Evolutionary conservation across 2,113 vertebrate genomes (phyloP), one percentile per base, ranked within the genome.

Genomic region (Pedetes capensis): DNA sequence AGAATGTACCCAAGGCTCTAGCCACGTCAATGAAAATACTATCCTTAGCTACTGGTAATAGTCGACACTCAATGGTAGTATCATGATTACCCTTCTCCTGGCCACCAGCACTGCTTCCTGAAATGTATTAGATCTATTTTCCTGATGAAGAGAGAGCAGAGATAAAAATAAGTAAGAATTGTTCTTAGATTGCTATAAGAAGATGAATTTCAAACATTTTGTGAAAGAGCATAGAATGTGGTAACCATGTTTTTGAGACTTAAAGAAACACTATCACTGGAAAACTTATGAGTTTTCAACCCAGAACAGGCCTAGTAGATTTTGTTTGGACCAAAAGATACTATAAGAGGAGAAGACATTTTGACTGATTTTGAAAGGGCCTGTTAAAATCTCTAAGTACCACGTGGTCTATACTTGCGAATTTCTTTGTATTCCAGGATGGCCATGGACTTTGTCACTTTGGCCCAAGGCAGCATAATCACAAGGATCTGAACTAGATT

Each of bases 401-500:
- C 12, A 63, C 39, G 5, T 66, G 3, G 17, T 76, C 27, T 37
- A 61, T 12, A 78, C 25, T 47, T 90, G 47, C 18, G 22, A 59
- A 84, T 81, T 88, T 87, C 81, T 88, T 92, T 14, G 32, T 89
- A 89, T 64, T 85, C 11, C 18, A 80, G 53, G 42, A 74, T 61
- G 37, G 32, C 37, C 32, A 20, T 32, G 12, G 34, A 32, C 17
- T 66, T 32, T 44, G n/a, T 86, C 91, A 72, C 68, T 82, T 29
- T 90, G 72, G 91, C 57, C 68, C 32, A 57, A 57, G 8, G 44
- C 34, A 57, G 39, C 51, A 34, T 89, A 51, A 75, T 14, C 86
- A 55, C 39, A 75, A 94, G 61, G 64, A 20, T 81, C 82, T 89
- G 27, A 94, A 61, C 37, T 91, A 32, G 44, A 94, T 95, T 94